Evolutionary conservation across 1,140 invertebrate genomes (phyloP), one percentile per base, ranked within the genome.

Genomic region (Drosophila quadrilineata): DNA sequence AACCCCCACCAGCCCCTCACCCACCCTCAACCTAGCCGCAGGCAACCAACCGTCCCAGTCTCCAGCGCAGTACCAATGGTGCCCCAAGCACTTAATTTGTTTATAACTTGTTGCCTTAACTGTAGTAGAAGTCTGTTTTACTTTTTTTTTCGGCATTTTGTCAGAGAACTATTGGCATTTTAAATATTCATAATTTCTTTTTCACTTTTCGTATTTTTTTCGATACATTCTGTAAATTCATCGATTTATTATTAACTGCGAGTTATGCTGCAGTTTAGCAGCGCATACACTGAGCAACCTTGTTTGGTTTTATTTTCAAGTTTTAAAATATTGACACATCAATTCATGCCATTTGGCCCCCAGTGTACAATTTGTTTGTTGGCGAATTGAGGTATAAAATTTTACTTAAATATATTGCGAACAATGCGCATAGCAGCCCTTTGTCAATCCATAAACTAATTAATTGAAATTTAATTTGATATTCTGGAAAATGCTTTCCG

Each of bases 381-480:
- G n/a, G n/a, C n/a, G n/a, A n/a, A n/a, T n/a, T n/a, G n/a, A n/a
- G n/a, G n/a, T n/a, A 46, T 52, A 14, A 21, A 16, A 62, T 52
- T 67, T 60, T 67, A 57, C 40, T 57, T 33, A 33, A 71, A 62
- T 41, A 19, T 12, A 70, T 50, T 65, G n/a, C n/a, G 6, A 36
- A 19, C 26, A 24, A 24, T 31, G 45, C 19, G 14, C 28, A n/a
- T 21, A 19, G 26, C n/a, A 12, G 29, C 17, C 17, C 48, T 64
- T 69, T 72, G 48, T 64, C 24, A 58, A 16, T 48, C 36, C 14
- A 29, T 38, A 41, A 71, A 71, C 54, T 66, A 53, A 59, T 72
- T 73, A 71, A 67, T 74, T 67, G 56, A 36, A 62, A 57, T 36
- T 71, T 24, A 60, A 67, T 62, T 53, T 54, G 21, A 50, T 69